Evolutionary conservation across 2,797 vertebrate species (phyloP), one percentile per base, ranked within the genome.

Genomic region (Ceryle rudis): DNA sequence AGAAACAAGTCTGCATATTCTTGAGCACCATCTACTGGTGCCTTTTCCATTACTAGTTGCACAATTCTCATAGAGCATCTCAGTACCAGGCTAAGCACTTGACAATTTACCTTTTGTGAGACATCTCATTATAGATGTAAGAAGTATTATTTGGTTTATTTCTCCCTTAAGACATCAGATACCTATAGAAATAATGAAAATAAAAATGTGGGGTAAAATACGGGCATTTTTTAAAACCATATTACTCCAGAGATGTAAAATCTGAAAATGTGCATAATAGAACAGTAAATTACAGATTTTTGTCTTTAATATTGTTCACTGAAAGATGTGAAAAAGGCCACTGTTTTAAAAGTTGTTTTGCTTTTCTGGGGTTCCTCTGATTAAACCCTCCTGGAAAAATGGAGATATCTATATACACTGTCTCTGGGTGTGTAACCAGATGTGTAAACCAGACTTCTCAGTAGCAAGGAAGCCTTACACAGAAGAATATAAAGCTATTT

Each of bases 21-120:
- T 95, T 84, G 69, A 96, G 94, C 91, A 84, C 95, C 91, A 94
- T 95, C 94, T 95, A 4, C 91, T 91, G 94, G 90, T 25, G 4
- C 17, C 9, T 90, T 81, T 54, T n/a, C 57, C 35, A 5, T 28
- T 12, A 26, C 44, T 42, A 69, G 70, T 22, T 52, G 3, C 8
- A 33, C 6, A 72, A 1, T 67, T 92, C 41, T 31, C n/a, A 5
- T 0, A 11, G 25, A 77, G 14, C 21, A 15, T 23, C 2, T 0
- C 1, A 2, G 22, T 14, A 33, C 5, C n/a, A 44, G 35, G n/a
- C 46, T 62, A 26, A 64, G 81, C 7, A 33, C n/a, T 47, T 44
- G 25, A 8, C 28, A 82, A 1, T 42, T 55, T 3, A 8, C 74
- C 25, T 74, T 74, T 26, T 4, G 5, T 33, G 14, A 79, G 29